phyloP scores from a whole-genome alignment of 2,113 vertebrate genomes.

The Salvator merianae region DNA sequence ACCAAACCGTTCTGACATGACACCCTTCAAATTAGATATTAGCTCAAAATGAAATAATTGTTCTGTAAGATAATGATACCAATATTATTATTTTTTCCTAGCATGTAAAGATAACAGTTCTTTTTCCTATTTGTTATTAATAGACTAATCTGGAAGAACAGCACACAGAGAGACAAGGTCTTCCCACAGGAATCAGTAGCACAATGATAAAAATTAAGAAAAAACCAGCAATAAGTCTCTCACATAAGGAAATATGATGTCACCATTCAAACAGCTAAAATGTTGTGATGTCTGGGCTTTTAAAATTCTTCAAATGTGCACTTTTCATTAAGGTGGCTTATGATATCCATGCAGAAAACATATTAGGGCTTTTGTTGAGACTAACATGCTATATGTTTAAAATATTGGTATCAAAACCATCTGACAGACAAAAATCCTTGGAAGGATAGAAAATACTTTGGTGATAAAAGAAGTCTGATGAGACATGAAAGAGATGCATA shows the following conservation, averaged over 20 bases:
- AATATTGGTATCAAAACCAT: background rate
- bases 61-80: background rate
- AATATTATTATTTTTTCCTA: constrained; percentile 24
- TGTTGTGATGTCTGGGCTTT: constrained; percentile 12
- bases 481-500: constrained; percentile 33
- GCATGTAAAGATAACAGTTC: constrained; percentile 33
- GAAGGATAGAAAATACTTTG: background rate
- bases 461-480: constrained; percentile 29
- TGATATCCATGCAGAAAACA: background rate
- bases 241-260: constrained; percentile 28
- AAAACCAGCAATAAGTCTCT: constrained; percentile 4
- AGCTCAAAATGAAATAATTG: constrained; percentile 14
- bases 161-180: background rate
- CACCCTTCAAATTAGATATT: constrained; percentile 37
- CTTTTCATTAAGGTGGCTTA: constrained; percentile 1
- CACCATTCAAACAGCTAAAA: constrained; percentile 13
- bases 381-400: constrained; percentile 30
- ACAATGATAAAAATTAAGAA: constrained; percentile 10
- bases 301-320: constrained; percentile 22
- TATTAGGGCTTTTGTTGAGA: constrained; percentile 9
- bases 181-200: background rate
- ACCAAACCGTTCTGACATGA: background rate
- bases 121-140: constrained; percentile 41
- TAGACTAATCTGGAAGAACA: constrained; percentile 13
- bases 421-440: constrained; percentile 17